Percentiles rank a stretch among this genome's conserved stretches.
Evolutionary conservation across 2,888 invertebrate genomes (phyloP).

Genomic region (Drosophila nr. perissopoda): DNA sequence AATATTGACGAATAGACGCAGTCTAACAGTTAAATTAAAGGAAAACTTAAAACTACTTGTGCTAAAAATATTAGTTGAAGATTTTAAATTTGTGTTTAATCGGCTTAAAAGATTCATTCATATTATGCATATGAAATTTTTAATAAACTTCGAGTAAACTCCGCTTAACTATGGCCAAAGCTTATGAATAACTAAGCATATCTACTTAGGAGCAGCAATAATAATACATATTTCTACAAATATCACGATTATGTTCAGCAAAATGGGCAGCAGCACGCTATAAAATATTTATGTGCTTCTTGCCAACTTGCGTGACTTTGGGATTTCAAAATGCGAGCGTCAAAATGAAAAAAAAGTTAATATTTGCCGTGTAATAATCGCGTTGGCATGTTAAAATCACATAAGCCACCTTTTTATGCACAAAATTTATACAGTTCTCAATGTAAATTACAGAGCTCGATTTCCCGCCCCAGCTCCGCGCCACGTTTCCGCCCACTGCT

Average conservation of each 20-base stretch:
- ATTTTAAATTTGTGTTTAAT: conserved; percentile 30
- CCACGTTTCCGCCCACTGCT: not conserved
- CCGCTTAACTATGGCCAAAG: not conserved
- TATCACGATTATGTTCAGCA: not conserved
- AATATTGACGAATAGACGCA: not conserved
- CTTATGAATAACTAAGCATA: conserved; percentile 17
- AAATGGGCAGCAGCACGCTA: conserved; percentile 36
- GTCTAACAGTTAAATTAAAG: not conserved
- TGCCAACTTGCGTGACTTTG: conserved; percentile 46
- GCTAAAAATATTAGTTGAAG: not conserved
- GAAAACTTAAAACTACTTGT: not conserved
- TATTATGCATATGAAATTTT: not conserved
- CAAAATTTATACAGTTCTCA: conserved; percentile 55
- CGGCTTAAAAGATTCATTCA: not conserved
- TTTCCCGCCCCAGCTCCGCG: not conserved
- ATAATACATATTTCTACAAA: conserved; percentile 11
- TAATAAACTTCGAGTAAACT: not conserved
- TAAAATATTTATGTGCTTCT: conserved; percentile 51
- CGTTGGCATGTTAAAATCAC: conserved; percentile 59
- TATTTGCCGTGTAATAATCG: conserved; percentile 39
- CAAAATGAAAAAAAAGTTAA: conserved; percentile 17
- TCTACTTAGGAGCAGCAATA: conserved; percentile 19
- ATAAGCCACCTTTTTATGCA: conserved; percentile 53
- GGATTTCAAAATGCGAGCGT: conserved; percentile 9
- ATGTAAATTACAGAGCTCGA: conserved; percentile 29